Conservation (phyloP, 2,888 invertebrate species). For the Lypha dubia region DNA sequence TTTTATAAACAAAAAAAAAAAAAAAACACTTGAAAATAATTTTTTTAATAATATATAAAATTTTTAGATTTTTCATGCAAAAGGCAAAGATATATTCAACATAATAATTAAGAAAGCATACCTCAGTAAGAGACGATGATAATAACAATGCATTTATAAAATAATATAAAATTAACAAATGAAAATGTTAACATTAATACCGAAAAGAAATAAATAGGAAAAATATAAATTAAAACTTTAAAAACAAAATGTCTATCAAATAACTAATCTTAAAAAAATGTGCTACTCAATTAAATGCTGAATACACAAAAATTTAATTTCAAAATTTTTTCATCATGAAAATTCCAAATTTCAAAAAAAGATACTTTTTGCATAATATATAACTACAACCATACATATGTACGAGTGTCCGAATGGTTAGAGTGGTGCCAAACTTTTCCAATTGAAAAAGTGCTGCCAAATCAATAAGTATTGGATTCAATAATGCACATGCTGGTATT, state of each 20-base stretch:
- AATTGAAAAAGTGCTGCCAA: too few species aligned
- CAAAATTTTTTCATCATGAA: too few species aligned
- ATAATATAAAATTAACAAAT: constrained; percentile 39
- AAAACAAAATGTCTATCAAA: constrained; percentile 32
- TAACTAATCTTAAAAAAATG: constrained; percentile 5
- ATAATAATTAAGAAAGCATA: constrained; percentile 62
- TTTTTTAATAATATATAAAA: constrained; percentile 34
- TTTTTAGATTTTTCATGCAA: constrained; percentile 57
- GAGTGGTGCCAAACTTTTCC: too few species aligned
- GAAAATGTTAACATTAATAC: constrained; percentile 52
- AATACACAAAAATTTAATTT: not conserved
- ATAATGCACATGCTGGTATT: too few species aligned
- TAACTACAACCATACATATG: too few species aligned
- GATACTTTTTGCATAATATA: too few species aligned
- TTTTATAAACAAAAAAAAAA: constrained; percentile 48
- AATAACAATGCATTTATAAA: constrained; percentile 71
- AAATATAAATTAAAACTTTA: not conserved
- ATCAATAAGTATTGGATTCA: too few species aligned
- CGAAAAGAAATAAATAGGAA: constrained; percentile 40
- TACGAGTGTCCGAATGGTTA: too few species aligned
- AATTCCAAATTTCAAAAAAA: too few species aligned
- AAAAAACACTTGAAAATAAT: constrained; percentile 6
- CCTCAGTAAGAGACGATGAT: constrained; percentile 73
- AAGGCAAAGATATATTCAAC: constrained; percentile 32
- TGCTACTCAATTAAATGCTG: not conserved